phyloP scores from a whole-genome alignment of 1,140 invertebrate species.

The Medauroidea extradentata region DNA sequence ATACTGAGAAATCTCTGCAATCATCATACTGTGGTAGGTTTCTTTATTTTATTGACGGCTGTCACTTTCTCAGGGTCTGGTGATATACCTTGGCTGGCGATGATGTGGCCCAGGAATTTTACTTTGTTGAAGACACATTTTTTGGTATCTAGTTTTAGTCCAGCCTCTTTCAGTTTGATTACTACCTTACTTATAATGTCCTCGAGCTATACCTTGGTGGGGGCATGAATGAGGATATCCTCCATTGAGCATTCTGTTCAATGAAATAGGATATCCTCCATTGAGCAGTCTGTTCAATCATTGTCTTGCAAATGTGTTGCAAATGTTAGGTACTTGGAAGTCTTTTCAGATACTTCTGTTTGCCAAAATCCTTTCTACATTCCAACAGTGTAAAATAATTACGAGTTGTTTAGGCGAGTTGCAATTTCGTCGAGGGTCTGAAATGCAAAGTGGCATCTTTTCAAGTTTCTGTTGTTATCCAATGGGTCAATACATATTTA shows the following conservation, averaged over 20 bases:
- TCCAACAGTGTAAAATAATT: slow-evolving; percentile 11
- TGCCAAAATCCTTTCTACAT: slow-evolving; percentile 14
- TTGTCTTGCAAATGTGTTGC: slow-evolving; percentile 23
- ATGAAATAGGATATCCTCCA: too few species aligned
- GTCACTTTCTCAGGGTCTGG: too few species aligned
- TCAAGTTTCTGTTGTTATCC: slow-evolving; percentile 8
- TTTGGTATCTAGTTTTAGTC: too few species aligned
- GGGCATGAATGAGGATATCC: not conserved
- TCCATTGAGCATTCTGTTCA: slow-evolving; percentile 2
- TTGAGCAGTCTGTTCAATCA: too few species aligned
- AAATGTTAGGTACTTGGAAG: slow-evolving; percentile 23
- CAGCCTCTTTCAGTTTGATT: too few species aligned
- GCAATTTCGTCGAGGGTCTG: slow-evolving; percentile 11
- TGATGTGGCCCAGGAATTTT: too few species aligned
- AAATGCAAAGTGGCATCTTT: slow-evolving; percentile 10
- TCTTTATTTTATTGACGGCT: too few species aligned
- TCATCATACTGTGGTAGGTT: too few species aligned
- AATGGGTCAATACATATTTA: slow-evolving; percentile 9
- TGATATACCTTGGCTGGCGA: too few species aligned
- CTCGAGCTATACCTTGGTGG: not conserved
- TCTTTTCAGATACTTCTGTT: slow-evolving; percentile 4
- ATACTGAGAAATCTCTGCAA: too few species aligned
- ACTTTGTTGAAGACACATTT: too few species aligned
- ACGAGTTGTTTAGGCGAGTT: slow-evolving; percentile 1
- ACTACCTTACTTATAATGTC: too few species aligned